Percentiles rank a stretch among this genome's conserved stretches.
Evolutionary conservation across 2,797 vertebrate genomes (phyloP).

Genomic region (Hippoglossus hippoglossus): DNA sequence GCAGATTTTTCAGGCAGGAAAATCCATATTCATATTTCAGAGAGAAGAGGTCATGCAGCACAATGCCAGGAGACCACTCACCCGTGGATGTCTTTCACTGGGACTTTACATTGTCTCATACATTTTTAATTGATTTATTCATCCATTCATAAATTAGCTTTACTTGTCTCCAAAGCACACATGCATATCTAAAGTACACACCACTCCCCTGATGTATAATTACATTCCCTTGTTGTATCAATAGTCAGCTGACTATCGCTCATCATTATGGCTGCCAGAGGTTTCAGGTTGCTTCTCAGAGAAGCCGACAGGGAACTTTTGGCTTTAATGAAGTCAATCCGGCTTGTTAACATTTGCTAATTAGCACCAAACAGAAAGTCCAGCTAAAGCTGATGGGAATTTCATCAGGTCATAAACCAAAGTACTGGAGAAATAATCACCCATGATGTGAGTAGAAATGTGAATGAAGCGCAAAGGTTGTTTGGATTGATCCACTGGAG

Average conservation of each 20-base stretch:
- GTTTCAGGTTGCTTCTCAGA: constrained; percentile 32
- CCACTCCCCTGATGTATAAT: constrained; percentile 20
- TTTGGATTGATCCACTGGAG: no score
- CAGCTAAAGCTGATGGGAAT: not conserved
- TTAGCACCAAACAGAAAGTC: not conserved
- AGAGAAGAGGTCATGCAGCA: constrained; percentile 54
- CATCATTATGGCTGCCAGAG: constrained; percentile 41
- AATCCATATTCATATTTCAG: constrained; percentile 64
- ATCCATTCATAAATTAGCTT: constrained; percentile 66
- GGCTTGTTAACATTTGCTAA: not conserved
- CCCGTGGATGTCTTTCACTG: constrained; percentile 52
- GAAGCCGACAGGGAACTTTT: constrained; percentile 25
- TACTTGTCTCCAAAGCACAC: constrained; percentile 55
- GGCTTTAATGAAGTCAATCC: constrained; percentile 34
- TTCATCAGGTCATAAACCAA: not conserved
- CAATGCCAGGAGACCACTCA: constrained; percentile 44
- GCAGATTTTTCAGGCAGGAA: constrained; percentile 44
- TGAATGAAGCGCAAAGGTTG: not conserved
- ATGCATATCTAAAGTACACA: constrained; percentile 51
- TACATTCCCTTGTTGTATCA: constrained; percentile 34
- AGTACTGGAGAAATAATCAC: not conserved
- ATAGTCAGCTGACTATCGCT: constrained; percentile 42
- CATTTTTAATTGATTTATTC: constrained; percentile 71
- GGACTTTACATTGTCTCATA: constrained; percentile 51
- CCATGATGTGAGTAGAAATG: not conserved